Percentiles rank a stretch among this genome's conserved stretches.
Evolutionary conservation across 2,888 invertebrate species (phyloP).

Genomic region (Conistra vaccinii): DNA sequence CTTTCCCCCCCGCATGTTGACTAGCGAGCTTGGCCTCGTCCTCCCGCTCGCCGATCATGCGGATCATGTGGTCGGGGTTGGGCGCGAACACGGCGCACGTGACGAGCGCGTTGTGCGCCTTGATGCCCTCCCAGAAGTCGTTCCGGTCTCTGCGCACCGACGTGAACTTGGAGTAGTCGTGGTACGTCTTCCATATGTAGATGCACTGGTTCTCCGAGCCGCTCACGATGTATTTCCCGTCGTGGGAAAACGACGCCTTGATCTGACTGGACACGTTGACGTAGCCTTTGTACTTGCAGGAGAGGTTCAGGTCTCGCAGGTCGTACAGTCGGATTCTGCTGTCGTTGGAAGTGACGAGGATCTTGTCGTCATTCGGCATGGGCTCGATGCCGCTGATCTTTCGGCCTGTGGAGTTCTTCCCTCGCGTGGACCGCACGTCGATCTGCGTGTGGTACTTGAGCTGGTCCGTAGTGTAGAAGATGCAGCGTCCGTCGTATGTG

Average conservation of each 20-base stretch:
- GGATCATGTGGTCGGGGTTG: constrained; percentile 97
- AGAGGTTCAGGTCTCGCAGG: constrained; percentile 97
- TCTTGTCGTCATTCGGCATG: constrained; percentile 98
- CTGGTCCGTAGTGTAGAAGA: constrained; percentile 99
- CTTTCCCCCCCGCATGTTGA: constrained; percentile 71
- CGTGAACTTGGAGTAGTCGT: constrained; percentile 98
- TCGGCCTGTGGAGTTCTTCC: constrained; percentile 97
- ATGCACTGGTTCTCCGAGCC: constrained; percentile 99
- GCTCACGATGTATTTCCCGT: constrained; percentile 99
- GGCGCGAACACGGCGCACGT: constrained; percentile 99
- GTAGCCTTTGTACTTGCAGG: constrained; percentile 98
- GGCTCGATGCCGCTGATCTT: constrained; percentile 99
- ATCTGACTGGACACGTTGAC: constrained; percentile 99
- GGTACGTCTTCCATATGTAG: constrained; percentile 99
- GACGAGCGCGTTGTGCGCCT: constrained; percentile 98
- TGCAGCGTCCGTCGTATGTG: constrained; percentile 99
- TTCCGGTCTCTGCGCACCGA: constrained; percentile 98
- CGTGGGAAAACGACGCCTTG: constrained; percentile 99
- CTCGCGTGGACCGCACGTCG: constrained; percentile 98
- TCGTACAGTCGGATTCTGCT: constrained; percentile 99
- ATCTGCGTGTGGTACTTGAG: constrained; percentile 99
- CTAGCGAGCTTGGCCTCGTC: constrained; percentile 76
- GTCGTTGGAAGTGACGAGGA: constrained; percentile 99
- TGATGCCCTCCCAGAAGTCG: constrained; percentile 98
- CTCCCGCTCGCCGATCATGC: constrained; percentile 92